Base-by-base conservation (phyloP, 2,797 vertebrate genomes). In the Malacoctenus gilli region DNA sequence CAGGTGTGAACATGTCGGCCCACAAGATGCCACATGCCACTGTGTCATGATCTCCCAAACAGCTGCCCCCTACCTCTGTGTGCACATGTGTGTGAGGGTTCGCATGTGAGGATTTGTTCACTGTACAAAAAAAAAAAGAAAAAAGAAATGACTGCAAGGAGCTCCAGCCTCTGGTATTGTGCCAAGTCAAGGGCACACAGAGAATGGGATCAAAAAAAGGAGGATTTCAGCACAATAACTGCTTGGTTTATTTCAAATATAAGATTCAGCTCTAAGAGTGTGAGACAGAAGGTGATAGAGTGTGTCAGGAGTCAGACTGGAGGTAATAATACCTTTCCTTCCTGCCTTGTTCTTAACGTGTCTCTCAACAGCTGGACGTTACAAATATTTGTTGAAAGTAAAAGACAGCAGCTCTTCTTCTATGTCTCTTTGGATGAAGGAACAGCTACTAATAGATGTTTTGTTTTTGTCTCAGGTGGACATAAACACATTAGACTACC, bases 401-500 rank as follows among this genome's bases (percentile, higher is more conserved):
- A 32, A 57, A 40, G 12, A 65, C 32, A 37, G 16, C 22, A 46
- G 30, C 20, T 19, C 2, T 4, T 7, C 4, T 25, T 12, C 0
- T 6, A 9, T 44, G n/a, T 41, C 10, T 41, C 31, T 37, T n/a
- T 56, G 64, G 47, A 69, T 64, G 47, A 52, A 60, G 20, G 15
- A 23, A 4, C 38, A 44, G 14, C 30, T 46, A 48, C 40, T 53
- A 6, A 65, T 43, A 65, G 73, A 47, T 56, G 25, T 28, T 5
- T 37, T 7, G 51, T 79, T 32, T 66, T 31, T 73, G 74, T 61
- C 84, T 62, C 88, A 97, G 96, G 93, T 93, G 47, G 93, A 96
- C 65, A 91, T 98, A 22, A 94, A 97, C 75, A 94, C 93, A 23
- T 83, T 98, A 87, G 95, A 98, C 79, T 98, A 96, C 81, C 90